phyloP scores from a whole-genome alignment of 2,888 invertebrate species.

The Aphidoletes aphidimyza region DNA sequence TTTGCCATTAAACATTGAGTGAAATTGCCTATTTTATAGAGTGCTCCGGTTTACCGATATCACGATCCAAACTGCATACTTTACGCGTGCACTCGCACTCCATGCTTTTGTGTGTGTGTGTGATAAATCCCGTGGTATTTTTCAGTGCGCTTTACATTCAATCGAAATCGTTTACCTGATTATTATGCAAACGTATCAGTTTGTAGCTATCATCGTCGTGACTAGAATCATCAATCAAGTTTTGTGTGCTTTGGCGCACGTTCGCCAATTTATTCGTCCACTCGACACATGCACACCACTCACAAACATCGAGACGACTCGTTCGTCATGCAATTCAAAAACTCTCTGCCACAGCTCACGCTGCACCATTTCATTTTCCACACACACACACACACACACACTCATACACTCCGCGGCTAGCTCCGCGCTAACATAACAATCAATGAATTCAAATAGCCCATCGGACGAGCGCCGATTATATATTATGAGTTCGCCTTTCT shows the following conservation, averaged over 20 bases:
- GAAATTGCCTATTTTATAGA: constrained; percentile 13
- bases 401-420: neutral
- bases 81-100: neutral
- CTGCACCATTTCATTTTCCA: neutral
- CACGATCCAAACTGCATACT: neutral
- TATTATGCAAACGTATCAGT: constrained; percentile 54
- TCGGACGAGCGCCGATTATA: constrained; percentile 47
- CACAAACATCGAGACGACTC: no score
- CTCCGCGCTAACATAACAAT: no score
- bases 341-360: neutral
- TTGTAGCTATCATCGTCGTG: constrained; percentile 52
- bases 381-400: neutral
- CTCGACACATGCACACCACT: no score
- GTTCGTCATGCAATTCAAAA: neutral
- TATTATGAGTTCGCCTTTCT: neutral
- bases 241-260: constrained; percentile 33
- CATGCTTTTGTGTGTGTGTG: neutral
- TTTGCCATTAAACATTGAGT: neutral
- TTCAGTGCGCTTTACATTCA: neutral
- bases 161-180: constrained; percentile 16
- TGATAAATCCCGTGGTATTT: no score
- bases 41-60: constrained; percentile 46
- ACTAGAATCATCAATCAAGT: constrained; percentile 53
- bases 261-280: constrained; percentile 27
- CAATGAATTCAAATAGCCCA: constrained; percentile 30